Percentiles rank a stretch among this genome's conserved stretches.
These are phyloP conservation scores for Parambassis ranga DNA, from an alignment of 2,797 vertebrate species.

Conservation along the genomic window DNA sequence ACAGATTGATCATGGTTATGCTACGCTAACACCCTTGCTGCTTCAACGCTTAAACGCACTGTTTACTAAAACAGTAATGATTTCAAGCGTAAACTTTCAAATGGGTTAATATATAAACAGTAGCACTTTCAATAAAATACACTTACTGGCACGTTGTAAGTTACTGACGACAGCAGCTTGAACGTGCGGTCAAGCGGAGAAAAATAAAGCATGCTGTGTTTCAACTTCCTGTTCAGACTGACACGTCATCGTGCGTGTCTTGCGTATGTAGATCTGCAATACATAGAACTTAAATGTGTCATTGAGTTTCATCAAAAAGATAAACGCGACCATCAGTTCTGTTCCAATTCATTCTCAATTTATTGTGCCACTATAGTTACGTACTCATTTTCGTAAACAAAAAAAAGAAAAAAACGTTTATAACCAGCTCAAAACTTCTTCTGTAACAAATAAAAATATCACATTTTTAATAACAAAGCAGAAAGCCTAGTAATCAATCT, in stretches of 20 bases:
- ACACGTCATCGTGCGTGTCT: slow-evolving; percentile 55
- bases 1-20: neutral
- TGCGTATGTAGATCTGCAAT: no score
- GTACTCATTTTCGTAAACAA: slow-evolving; percentile 46
- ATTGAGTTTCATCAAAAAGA: no score
- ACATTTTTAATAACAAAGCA: no score
- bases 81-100: neutral
- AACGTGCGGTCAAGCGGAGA: slow-evolving; percentile 4
- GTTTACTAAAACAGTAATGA: no score
- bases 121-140: neutral
- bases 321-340: neutral
- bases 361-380: slow-evolving; percentile 50
- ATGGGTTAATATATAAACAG: fast-evolving
- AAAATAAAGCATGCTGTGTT: slow-evolving; percentile 37
- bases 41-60: neutral
- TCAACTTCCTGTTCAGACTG: slow-evolving; percentile 54
- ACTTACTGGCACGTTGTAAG: slow-evolving; percentile 43
- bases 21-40: slow-evolving; percentile 31
- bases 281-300: no score
- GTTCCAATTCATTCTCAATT: slow-evolving; percentile 30
- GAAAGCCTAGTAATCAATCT: neutral
- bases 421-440: no score
- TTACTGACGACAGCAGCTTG: neutral
- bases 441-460: no score
- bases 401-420: no score